phyloP scores from a whole-genome alignment of 2,113 vertebrate genomes.

The Cynopterus brachyotis region DNA sequence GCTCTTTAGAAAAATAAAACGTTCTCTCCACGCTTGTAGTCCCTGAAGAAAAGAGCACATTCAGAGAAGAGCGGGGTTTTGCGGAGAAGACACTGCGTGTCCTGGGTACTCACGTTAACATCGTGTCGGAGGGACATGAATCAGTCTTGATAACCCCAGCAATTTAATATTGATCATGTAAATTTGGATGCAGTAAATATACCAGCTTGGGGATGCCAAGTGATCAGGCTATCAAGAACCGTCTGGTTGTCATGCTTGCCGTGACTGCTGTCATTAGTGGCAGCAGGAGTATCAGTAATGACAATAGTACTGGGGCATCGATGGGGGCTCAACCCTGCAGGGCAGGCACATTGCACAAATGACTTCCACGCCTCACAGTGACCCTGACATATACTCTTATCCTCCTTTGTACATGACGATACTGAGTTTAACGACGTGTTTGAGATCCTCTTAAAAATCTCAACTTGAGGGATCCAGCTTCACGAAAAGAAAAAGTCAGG shows the following conservation, averaged over 20 bases:
- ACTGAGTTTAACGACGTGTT: neutral
- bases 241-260: neutral
- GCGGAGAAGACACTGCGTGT: neutral
- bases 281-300: neutral
- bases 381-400: neutral
- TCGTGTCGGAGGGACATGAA: too few species aligned
- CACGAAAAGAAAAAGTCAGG: neutral
- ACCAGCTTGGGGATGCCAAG: neutral
- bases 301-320: neutral
- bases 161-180: neutral
- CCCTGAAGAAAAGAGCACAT: slow-evolving; percentile 50
- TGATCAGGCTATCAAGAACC: neutral
- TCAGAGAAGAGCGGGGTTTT: neutral
- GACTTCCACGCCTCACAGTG: neutral
- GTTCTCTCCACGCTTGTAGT: slow-evolving; percentile 46
- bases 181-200: neutral
- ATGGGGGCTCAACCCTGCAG: neutral
- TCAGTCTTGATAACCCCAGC: neutral
- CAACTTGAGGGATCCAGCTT: neutral
- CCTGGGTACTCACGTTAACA: neutral
- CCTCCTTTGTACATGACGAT: neutral
- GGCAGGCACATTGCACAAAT: neutral
- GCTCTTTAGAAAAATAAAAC: slow-evolving; percentile 61
- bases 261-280: neutral
- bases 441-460: neutral